Percentiles rank a stretch among this genome's conserved stretches.
Conservation (phyloP, 2,888 invertebrate genomes). For the Andrena minutula region DNA sequence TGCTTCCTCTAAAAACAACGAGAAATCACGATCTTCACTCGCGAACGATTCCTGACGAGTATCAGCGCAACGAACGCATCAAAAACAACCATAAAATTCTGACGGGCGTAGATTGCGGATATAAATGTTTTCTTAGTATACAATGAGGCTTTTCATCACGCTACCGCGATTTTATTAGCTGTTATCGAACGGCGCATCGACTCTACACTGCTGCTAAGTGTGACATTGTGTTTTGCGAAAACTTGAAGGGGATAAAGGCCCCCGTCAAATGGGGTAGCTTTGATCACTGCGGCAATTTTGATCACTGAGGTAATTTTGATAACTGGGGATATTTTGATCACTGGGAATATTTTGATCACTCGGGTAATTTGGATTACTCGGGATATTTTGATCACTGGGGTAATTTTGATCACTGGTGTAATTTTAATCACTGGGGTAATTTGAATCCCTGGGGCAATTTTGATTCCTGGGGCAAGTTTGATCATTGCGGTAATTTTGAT, state of each 20-base stretch:
- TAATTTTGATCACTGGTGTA: too few species aligned
- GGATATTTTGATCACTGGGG: too few species aligned
- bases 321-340: too few species aligned
- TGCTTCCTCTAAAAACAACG: conserved; percentile 5
- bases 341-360: too few species aligned
- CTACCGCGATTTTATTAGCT: conserved; percentile 18
- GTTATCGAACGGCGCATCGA: background rate
- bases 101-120: conserved; percentile 1
- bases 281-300: too few species aligned
- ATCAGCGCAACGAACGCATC: conserved; percentile 1
- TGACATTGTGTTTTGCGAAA: background rate
- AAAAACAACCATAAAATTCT: conserved; percentile 36
- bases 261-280: background rate
- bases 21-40: too few species aligned
- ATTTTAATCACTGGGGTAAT: too few species aligned
- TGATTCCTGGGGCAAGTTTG: too few species aligned
- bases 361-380: too few species aligned
- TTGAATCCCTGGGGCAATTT: too few species aligned
- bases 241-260: background rate
- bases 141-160: conserved; percentile 35
- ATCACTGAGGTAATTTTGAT: too few species aligned
- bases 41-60: background rate
- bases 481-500: too few species aligned
- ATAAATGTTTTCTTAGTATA: conserved; percentile 30
- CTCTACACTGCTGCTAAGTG: background rate